Percentiles rank a stretch among this genome's conserved stretches.
phyloP scores from a whole-genome alignment of 2,888 invertebrate species.

The Arctia plantaginis region DNA sequence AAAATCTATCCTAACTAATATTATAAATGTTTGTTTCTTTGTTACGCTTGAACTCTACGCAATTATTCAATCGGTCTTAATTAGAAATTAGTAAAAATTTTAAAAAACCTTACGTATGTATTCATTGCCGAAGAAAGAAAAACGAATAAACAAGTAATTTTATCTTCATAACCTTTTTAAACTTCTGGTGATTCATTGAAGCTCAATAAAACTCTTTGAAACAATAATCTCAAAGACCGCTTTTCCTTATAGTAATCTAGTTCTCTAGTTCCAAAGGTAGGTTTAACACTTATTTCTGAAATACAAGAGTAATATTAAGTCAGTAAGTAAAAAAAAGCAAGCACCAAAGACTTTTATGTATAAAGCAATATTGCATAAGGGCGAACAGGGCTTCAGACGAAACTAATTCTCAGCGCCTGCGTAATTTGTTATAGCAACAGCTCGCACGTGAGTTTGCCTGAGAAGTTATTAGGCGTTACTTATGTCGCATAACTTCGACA shows the following conservation, averaged over 20 bases:
- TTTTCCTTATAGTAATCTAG: no score
- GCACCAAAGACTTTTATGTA: background rate
- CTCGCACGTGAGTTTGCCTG: slow-evolving; percentile 28
- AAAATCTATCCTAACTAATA: no score
- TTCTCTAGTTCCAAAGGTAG: background rate
- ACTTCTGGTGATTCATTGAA: background rate
- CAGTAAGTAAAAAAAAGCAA: background rate
- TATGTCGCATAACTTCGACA: slow-evolving; percentile 21
- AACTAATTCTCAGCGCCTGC: slow-evolving; percentile 50
- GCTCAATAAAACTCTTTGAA: background rate
- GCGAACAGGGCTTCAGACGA: background rate
- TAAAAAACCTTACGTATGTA: no score
- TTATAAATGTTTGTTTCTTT: no score
- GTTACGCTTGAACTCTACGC: no score
- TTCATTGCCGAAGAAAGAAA: no score
- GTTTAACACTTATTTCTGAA: background rate
- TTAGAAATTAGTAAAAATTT: no score
- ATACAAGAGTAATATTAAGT: background rate
- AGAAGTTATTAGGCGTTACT: slow-evolving; percentile 35
- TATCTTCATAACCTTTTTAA: background rate
- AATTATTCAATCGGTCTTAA: no score
- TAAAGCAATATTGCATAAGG: background rate
- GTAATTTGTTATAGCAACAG: slow-evolving; percentile 54
- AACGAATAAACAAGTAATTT: no score
- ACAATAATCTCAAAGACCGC: background rate